These are phyloP conservation scores for Taenioides sp. DNA, from an alignment of 2,797 vertebrate genomes.

Conservation along the genomic window DNA sequence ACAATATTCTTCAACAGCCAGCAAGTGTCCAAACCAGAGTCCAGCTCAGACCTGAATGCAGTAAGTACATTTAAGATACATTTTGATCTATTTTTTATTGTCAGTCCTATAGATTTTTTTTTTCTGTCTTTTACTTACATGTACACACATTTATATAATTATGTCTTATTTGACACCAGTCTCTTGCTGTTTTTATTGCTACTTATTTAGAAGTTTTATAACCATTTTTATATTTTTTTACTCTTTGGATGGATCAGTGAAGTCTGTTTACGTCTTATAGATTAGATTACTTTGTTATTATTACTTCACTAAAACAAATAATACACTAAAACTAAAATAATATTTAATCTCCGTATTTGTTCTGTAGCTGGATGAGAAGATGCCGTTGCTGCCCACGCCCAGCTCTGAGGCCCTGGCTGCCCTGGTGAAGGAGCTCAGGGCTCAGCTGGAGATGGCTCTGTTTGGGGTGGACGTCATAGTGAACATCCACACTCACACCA, in stretches of 20 bases:
- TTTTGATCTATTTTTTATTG: background rate
- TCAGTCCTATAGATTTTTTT: too few species aligned
- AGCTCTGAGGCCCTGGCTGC: slow-evolving; percentile 63
- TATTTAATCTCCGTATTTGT: background rate
- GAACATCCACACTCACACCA: slow-evolving; percentile 69
- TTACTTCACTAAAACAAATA: background rate
- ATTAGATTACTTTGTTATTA: background rate
- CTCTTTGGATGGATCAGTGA: too few species aligned
- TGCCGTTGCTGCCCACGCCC: slow-evolving; percentile 58
- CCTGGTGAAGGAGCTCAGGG: slow-evolving; percentile 67
- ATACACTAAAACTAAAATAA: too few species aligned
- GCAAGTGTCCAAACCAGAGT: slow-evolving; percentile 80
- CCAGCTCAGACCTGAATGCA: slow-evolving; percentile 74
- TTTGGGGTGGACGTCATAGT: slow-evolving; percentile 81
- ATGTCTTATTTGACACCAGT: too few species aligned
- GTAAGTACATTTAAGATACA: slow-evolving; percentile 50
- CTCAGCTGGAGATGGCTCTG: slow-evolving; percentile 73
- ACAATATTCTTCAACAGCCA: slow-evolving; percentile 83
- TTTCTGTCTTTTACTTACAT: too few species aligned
- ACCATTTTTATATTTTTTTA: too few species aligned
- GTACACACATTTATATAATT: too few species aligned
- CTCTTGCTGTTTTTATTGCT: too few species aligned
- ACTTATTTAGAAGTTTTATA: too few species aligned
- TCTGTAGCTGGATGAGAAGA: slow-evolving; percentile 68
- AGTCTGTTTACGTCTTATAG: too few species aligned